Conservation (phyloP, 2,113 vertebrate genomes). For the Galbula dea region DNA sequence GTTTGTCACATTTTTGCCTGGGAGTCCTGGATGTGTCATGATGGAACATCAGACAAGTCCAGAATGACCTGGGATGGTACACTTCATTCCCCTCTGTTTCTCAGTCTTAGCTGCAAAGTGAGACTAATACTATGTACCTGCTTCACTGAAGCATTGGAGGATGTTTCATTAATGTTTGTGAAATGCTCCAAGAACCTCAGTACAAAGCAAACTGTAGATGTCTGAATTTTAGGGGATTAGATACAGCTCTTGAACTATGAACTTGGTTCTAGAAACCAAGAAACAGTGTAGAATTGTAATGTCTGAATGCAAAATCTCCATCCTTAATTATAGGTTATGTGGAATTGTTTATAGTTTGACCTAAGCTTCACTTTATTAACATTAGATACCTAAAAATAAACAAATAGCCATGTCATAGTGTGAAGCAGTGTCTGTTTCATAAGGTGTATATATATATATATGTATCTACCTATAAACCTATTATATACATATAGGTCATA, state of each 20-base stretch:
- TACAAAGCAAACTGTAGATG: neutral
- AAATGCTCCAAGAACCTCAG: neutral
- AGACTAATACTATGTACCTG: neutral
- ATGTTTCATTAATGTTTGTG: neutral
- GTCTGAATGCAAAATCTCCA: neutral
- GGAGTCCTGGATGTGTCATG: neutral
- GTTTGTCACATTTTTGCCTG: neutral
- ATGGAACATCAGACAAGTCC: neutral
- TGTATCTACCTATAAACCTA: too few species aligned
- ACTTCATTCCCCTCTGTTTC: neutral
- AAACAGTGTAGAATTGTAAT: neutral
- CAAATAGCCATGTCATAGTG: neutral
- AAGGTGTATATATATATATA: too few species aligned
- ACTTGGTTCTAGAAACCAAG: neutral
- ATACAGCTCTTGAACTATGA: neutral
- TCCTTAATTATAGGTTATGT: neutral
- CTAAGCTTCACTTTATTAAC: neutral
- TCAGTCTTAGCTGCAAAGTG: neutral
- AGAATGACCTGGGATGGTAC: neutral
- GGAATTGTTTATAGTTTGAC: neutral
- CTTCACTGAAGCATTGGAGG: neutral
- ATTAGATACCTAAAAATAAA: neutral
- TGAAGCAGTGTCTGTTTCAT: neutral
- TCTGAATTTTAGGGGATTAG: neutral
- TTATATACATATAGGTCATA: too few species aligned